Conservation (phyloP, 2,888 invertebrate species). For the Psococerastis gibbosa region DNA sequence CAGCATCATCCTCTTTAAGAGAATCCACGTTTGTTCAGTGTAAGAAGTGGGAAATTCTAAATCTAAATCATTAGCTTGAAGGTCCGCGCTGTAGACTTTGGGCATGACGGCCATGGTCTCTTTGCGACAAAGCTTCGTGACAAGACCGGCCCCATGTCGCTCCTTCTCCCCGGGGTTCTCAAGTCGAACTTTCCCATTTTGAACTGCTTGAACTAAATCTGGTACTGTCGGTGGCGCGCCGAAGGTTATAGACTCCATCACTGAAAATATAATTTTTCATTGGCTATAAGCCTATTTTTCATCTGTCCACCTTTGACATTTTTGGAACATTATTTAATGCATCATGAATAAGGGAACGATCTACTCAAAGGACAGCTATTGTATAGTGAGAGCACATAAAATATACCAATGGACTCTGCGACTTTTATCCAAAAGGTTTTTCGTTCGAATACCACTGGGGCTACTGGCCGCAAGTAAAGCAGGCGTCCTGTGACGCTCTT, state of each 20-base stretch:
- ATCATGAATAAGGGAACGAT: no score
- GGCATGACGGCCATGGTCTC: conserved; percentile 18
- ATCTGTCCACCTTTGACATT: no score
- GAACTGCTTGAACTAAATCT: conserved; percentile 22
- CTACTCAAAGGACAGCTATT: no score
- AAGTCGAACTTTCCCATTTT: conserved; percentile 26
- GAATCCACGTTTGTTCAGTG: conserved; percentile 32
- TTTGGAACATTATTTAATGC: no score
- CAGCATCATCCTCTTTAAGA: conserved; percentile 32
- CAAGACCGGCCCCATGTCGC: conserved; percentile 4
- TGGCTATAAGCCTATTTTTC: no score
- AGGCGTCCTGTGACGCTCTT: no score
- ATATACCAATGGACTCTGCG: no score
- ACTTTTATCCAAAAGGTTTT: no score
- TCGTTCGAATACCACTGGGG: no score
- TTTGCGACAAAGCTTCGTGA: conserved; percentile 18
- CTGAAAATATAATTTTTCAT: no score
- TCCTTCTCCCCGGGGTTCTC: conserved; percentile 12
- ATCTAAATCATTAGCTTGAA: neutral
- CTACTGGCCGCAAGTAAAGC: no score
- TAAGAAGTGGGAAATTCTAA: conserved; percentile 32
- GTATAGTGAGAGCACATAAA: no score
- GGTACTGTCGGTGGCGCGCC: conserved; percentile 21
- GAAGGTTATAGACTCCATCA: conserved; percentile 26
- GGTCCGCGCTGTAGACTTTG: conserved; percentile 13